Conservation (phyloP, 2,888 invertebrate genomes). For the Plagodis pulveraria region DNA sequence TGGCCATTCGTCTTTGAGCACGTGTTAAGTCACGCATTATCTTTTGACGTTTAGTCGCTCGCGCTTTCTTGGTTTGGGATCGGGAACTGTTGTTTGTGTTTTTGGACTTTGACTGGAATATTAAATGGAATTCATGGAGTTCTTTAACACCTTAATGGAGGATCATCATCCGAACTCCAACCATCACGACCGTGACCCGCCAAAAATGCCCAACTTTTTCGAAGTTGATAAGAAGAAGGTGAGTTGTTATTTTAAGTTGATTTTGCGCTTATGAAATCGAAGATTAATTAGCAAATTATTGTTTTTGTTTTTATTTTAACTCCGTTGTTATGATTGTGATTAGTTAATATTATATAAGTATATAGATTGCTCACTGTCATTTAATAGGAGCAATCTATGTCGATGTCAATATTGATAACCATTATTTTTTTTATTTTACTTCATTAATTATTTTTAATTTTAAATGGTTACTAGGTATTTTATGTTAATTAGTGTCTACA, state of each 20-base stretch:
- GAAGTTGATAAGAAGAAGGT: conserved; percentile 81
- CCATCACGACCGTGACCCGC: conserved; percentile 62
- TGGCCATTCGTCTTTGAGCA: conserved; percentile 67
- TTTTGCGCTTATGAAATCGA: background rate
- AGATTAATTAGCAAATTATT: too few species aligned
- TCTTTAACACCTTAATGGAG: conserved; percentile 71
- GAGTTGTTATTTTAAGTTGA: conserved; percentile 21
- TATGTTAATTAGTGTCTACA: too few species aligned
- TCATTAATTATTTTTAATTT: too few species aligned
- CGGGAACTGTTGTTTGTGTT: conserved; percentile 50
- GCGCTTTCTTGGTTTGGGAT: conserved; percentile 45
- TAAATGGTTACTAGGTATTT: too few species aligned
- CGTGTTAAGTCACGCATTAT: conserved; percentile 66
- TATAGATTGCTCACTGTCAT: too few species aligned
- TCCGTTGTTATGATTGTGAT: too few species aligned
- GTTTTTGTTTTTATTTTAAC: too few species aligned
- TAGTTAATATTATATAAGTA: too few species aligned
- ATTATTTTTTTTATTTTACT: too few species aligned
- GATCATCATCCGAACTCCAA: conserved; percentile 61
- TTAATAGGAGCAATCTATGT: too few species aligned
- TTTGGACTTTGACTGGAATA: conserved; percentile 43
- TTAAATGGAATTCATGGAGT: conserved; percentile 78
- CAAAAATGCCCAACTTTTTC: conserved; percentile 77
- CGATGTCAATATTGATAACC: too few species aligned
- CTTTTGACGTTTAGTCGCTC: conserved; percentile 33